Evolutionary conservation across 1,140 invertebrate genomes (phyloP), one percentile per base, ranked within the genome.

Genomic region (Pseudachorutes palmiensis): DNA sequence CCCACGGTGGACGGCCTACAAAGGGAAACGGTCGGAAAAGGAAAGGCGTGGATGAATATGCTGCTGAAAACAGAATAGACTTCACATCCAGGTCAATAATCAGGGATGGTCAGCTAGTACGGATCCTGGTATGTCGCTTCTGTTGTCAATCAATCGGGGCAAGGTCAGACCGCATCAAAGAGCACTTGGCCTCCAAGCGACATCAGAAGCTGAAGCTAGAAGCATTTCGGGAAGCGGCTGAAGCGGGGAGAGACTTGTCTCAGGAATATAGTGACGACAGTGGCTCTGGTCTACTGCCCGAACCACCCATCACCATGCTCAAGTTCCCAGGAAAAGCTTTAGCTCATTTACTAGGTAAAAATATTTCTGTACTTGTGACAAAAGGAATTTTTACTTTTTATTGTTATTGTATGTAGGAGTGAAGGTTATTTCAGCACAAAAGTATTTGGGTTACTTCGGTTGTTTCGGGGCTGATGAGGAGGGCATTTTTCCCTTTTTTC

Each of bases 311-410:
- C 60, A 74, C 72, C 14, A 74, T 74, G 72, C 70, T 74, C 61
- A 74, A 74, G 58, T 74, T 74, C 61, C 72, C 72, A 2, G 72
- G 72, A 61, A 74, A 74, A 65, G 72, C 72, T 45, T 64, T 74
- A 55, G 72, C 72, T 32, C 72, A 74, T 60, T 69, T 74, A 45
- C 62, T 74, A 33, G 72, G 72, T 74, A 68, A 63, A 30, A 32
- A 9, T 16, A 55, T 22, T 22, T 57, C 12, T 57, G 5, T 28
- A 14, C 55, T 57, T 57, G n/a, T 9, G n/a, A 12, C 55, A 9
- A 28, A 57, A 28, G 55, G n/a, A n/a, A n/a, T n/a, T n/a, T n/a
- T n/a, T n/a, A n/a, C n/a, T n/a, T n/a, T n/a, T n/a, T n/a, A n/a
- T n/a, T n/a, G n/a, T n/a, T n/a, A n/a, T n/a, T n/a, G n/a, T n/a